A percentile compares a stretch with the other conserved stretches of the same genome.
These are phyloP conservation scores for Pseudopodoces humilis DNA, from an alignment of 2,113 vertebrate species.

Conservation along the genomic window DNA sequence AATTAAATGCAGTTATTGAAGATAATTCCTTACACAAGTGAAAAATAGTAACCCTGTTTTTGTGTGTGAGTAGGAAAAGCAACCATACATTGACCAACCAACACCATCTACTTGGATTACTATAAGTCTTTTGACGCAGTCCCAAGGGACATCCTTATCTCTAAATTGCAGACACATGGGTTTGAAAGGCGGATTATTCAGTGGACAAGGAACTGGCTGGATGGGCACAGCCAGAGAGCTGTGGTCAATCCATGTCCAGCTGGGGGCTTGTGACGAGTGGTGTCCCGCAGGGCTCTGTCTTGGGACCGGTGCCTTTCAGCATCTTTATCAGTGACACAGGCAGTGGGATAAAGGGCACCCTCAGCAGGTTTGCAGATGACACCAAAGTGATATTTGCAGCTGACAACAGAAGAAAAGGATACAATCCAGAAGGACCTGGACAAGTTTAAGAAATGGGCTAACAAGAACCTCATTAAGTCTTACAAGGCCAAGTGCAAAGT, in stretches of 20 bases:
- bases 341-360: not conserved
- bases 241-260: not conserved
- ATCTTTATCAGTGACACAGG: not conserved
- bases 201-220: not conserved
- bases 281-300: not conserved
- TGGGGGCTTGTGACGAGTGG: not conserved
- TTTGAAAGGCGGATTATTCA: accelerated
- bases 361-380: not conserved
- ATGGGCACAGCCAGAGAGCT: not conserved
- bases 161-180: not conserved
- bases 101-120: not conserved
- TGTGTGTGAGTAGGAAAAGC: not conserved
- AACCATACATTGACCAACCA: not conserved
- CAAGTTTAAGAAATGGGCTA: not conserved
- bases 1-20: not conserved
- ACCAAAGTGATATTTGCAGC: not conserved
- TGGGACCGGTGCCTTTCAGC: accelerated
- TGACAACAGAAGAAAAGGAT: not conserved
- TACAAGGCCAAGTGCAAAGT: not conserved
- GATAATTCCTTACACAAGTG: not conserved
- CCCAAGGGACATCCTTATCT: not conserved
- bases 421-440: not conserved
- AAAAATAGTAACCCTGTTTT: not conserved
- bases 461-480: not conserved
- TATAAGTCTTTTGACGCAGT: not conserved